These are phyloP conservation scores for Puffinus mauretanicus DNA, from an alignment of 2,113 vertebrate species.

Conservation along the genomic window DNA sequence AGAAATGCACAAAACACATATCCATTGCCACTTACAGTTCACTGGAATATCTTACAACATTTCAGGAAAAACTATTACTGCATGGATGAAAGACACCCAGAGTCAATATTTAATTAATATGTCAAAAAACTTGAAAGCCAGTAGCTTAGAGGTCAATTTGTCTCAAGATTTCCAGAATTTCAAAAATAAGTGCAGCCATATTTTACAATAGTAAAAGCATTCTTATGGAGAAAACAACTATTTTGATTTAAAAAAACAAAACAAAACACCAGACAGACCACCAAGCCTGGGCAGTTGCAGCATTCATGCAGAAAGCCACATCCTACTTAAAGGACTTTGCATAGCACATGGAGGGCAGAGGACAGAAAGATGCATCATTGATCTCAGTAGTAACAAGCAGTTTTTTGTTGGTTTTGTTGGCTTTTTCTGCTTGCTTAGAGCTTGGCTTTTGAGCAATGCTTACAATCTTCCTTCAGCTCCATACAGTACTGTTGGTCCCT, in stretches of 20 bases:
- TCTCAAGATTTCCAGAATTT: background rate
- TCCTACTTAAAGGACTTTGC: background rate
- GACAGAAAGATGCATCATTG: fast-evolving
- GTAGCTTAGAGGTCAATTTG: background rate
- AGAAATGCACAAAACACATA: background rate
- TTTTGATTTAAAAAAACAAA: background rate
- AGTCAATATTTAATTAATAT: background rate
- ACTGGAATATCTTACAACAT: background rate
- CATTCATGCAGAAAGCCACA: background rate
- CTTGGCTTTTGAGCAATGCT: background rate
- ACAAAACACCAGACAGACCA: background rate
- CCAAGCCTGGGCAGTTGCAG: background rate
- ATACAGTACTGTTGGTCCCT: background rate
- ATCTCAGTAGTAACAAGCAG: background rate
- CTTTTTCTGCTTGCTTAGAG: too few relatives aligned
- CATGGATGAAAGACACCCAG: background rate
- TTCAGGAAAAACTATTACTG: background rate
- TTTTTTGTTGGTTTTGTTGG: background rate
- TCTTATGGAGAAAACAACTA: background rate
- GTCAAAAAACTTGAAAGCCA: background rate
- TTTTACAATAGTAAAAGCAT: background rate
- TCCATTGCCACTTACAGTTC: background rate
- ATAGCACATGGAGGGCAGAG: fast-evolving
- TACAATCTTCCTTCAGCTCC: background rate
- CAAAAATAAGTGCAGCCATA: background rate